A percentile compares a stretch with the other conserved stretches of the same genome.
Evolutionary conservation across 2,113 vertebrate genomes (phyloP).

Genomic region (Struthidea cinerea): DNA sequence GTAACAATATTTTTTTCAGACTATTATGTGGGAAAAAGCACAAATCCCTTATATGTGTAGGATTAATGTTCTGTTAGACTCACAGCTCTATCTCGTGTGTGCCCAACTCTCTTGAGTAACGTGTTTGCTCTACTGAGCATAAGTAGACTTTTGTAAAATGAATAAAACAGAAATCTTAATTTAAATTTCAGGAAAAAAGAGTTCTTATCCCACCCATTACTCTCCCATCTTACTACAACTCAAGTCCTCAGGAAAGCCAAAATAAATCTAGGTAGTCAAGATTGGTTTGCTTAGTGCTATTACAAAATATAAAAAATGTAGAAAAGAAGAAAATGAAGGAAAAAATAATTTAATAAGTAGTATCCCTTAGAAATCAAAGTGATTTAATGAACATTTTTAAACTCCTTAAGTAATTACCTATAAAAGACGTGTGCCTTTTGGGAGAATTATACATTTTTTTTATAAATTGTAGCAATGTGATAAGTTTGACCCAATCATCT

Average conservation of each 20-base stretch:
- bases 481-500: background rate
- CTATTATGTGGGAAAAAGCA: background rate
- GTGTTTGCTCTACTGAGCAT: background rate
- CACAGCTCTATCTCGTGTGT: background rate
- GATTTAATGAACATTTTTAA: background rate
- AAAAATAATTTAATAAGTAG: background rate
- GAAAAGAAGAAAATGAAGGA: background rate
- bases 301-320: background rate
- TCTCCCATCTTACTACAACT: background rate
- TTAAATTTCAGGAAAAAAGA: background rate
- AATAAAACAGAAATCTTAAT: background rate
- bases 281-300: background rate
- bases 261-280: background rate
- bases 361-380: background rate
- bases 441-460: background rate
- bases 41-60: background rate
- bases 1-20: background rate
- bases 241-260: background rate
- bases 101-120: background rate
- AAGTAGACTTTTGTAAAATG: background rate
- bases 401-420: background rate
- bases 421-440: background rate
- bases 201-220: background rate
- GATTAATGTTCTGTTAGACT: background rate
- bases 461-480: accelerated